Base-by-base conservation (phyloP, 2,797 vertebrate species). In the Periparus ater region DNA sequence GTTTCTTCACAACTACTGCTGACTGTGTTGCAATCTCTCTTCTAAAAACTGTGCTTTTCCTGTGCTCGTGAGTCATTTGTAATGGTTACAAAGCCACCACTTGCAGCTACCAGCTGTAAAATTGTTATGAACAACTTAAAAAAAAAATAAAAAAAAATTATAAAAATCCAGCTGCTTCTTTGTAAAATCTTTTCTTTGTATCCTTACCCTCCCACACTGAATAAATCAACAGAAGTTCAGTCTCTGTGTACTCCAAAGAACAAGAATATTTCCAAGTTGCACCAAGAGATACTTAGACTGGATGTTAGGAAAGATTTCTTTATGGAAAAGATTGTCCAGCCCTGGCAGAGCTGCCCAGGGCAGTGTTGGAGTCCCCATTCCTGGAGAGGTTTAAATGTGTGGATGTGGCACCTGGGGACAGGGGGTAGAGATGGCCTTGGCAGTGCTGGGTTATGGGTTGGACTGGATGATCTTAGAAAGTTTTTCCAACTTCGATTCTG, bases 261-360 rank as follows among this genome's bases (percentile, higher is more conserved):
- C 21, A 7, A 1, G 0, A 0, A 7, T 27, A 6, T 11, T 68
- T 68, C 50, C 34, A 34, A 30, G 6, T 11, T 26, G 6, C 29
- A 45, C 27, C 23, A 38, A 32, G 7, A 13, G 9, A 44, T 27
- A 7, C 3, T 63, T 63, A 58, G 38, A 26, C 5, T 71, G 29
- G 11, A 25, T 38, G 17, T 5, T 34, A 19, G 44, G 29, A 16
- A 44, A 30, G 57, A 17, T 17, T 45, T 70, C 7, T 34, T 55
- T 19, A 11, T 3, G 1, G 27, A 19, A 25, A 57, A 2, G 8
- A 6, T 1, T 54, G 14, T 26, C 42, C 57, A 48, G n/a, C 30
- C 19, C 30, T 48, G 48, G 30, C 42, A 54, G 1, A 54, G 20
- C 29, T 70, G 21, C 42, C 30, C 42, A 62, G 44, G 36, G 23